Evolutionary conservation across 2,888 invertebrate genomes (phyloP), one percentile per base, ranked within the genome.

Genomic region (Augochlorella aurata): DNA sequence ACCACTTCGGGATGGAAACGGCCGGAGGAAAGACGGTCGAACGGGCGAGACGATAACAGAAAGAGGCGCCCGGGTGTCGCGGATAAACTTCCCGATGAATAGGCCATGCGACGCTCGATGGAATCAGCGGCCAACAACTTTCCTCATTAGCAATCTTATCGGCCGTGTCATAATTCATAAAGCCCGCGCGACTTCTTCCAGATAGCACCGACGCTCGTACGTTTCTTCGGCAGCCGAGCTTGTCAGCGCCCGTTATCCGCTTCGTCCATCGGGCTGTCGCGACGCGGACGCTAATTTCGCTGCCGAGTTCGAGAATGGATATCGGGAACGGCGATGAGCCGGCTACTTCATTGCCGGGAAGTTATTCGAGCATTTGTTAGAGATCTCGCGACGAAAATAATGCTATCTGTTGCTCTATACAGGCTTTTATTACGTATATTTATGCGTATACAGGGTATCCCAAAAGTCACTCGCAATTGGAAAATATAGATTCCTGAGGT

Each of bases 81-180:
- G 61, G 68, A 69, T 69, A 58, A 68, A 63, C 24, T 38, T 50
- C 18, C 5, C 61, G 63, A 52, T 54, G 47, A 75, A 70, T 65
- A 65, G 65, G 49, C 18, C 67, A 45, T 2, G 38, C 29, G 49
- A 49, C 49, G 52, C 52, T 9, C 54, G 29, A 65, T 29, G n/a
- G 9, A 45, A 78, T 78, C 78, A n/a, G 68, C 45, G 16, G 9
- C 14, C 50, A 52, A 77, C 58, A 75, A 77, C 74, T 77, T 77
- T 75, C 52, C 68, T 68, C 75, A 63, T 78, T 75, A 75, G 45
- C 75, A 45, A 63, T 49, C 68, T 75, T 75, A 47, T 68, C 63
- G 21, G n/a, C 14, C 29, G 3, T n/a, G 68, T 74, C 44, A 29
- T 61, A 68, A 63, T 68, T 68, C 61, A 67, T 21, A 50, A 21